Percentiles rank a stretch among this genome's conserved stretches.
Conservation (phyloP, 2,888 invertebrate species). For the Lasioglossum malachurum region DNA sequence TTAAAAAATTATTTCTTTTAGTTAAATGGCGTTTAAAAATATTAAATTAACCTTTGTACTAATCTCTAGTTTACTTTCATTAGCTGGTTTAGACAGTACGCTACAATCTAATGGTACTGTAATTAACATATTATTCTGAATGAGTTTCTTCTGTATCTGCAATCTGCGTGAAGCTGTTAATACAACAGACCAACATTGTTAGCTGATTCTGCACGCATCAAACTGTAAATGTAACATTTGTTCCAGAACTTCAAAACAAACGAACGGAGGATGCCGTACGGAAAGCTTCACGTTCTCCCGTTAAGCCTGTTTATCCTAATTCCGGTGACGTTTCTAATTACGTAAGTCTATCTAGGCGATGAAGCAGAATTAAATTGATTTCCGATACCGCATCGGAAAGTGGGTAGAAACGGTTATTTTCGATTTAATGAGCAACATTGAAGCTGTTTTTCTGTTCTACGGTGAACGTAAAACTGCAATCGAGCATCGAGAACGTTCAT, state of each 20-base stretch:
- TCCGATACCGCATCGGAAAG: neutral
- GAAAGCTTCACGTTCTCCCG: conserved; percentile 81
- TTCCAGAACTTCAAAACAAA: conserved; percentile 43
- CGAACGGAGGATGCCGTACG: conserved; percentile 76
- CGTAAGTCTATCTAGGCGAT: conserved; percentile 77
- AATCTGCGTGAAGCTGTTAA: neutral
- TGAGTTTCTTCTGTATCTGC: neutral
- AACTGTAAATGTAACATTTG: conserved; percentile 23
- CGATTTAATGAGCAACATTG: neutral
- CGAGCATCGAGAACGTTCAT: conserved; percentile 16
- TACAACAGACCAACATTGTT: neutral
- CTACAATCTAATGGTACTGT: no score
- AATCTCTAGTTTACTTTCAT: neutral
- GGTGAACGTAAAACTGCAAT: conserved; percentile 37
- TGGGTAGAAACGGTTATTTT: neutral
- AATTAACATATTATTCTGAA: no score
- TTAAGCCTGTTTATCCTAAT: conserved; percentile 83
- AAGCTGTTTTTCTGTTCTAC: neutral
- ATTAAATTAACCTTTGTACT: no score
- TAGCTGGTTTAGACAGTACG: neutral
- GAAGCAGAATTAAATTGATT: neutral
- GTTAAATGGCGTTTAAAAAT: neutral
- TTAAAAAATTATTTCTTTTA: neutral
- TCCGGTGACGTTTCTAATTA: conserved; percentile 83
- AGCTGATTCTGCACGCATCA: neutral